Base-by-base conservation (phyloP, 1,140 invertebrate species). In the Bactericera cockerelli region DNA sequence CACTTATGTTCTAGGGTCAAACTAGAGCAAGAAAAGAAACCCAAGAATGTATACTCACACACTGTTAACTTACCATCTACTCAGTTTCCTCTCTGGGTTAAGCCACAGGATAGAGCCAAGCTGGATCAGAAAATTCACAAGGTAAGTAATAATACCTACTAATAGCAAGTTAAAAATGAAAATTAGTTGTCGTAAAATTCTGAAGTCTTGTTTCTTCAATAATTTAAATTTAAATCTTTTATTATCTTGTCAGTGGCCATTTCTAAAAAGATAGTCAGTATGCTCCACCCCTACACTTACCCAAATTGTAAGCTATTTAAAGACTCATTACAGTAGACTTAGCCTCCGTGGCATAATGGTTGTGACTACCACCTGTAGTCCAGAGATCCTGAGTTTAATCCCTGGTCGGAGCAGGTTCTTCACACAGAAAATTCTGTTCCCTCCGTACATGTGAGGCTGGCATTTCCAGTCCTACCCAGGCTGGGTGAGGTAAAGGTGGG, bases 21-120 rank as follows among this genome's bases (percentile, higher is more conserved):
- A 49, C 8, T n/a, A 6, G 42, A 49, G 3, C 6, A 49, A 8
- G 42, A 49, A 22, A 49, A 49, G 42, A n/a, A n/a, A n/a, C n/a
- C n/a, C n/a, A 49, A 49, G 22, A 49, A 49, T 49, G 22, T 49
- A 8, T 49, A 49, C 42, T 49, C 42, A 22, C 42, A 49, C 42
- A 49, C 42, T 49, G 42, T 49, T 16, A 49, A 49, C 42, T 70
- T 87, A 13, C 85, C 85, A 33, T 76, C 78, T 69, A 86, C 85
- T 13, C 71, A 74, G 59, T 86, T 88, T 71, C 79, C 79, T 25
- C 67, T 75, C n/a, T 73, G 76, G 63, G 63, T 86, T 24, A 75
- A 74, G 62, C 70, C 70, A 8, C 71, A 74, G 19, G 77, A 80
- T 66, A 70, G 79, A 59, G 60, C 74, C 16, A 72, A 77, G 61